A percentile compares a stretch with the other conserved stretches of the same genome.
Conservation (phyloP, 2,113 vertebrate genomes). For the Sminthopsis crassicaudata region DNA sequence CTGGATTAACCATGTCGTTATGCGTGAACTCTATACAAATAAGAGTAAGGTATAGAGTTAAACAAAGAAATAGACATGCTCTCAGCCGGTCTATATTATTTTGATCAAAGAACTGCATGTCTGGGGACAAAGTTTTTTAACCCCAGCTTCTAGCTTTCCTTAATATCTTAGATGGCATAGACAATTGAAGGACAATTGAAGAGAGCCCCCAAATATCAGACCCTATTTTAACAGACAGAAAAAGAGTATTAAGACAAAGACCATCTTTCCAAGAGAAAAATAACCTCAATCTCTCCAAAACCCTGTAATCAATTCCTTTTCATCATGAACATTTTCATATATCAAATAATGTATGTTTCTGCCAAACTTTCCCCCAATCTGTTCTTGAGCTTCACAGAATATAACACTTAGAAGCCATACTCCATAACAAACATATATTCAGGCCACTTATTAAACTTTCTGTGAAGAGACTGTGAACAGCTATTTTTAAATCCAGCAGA, state of each 20-base stretch:
- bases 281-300: slow-evolving; percentile 53
- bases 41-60: slow-evolving; percentile 40
- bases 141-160: slow-evolving; percentile 41
- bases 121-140: background rate
- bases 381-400: slow-evolving; percentile 67
- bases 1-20: slow-evolving; percentile 56
- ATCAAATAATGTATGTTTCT: slow-evolving; percentile 67
- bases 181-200: slow-evolving; percentile 61
- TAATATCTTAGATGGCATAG: slow-evolving; percentile 52
- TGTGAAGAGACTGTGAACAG: slow-evolving; percentile 75
- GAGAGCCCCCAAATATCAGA: slow-evolving; percentile 45
- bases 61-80: slow-evolving; percentile 54
- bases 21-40: background rate
- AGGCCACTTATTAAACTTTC: slow-evolving; percentile 59
- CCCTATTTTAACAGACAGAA: slow-evolving; percentile 30
- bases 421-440: slow-evolving; percentile 50
- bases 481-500: slow-evolving; percentile 66
- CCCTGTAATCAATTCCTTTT: slow-evolving; percentile 58
- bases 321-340: slow-evolving; percentile 53
- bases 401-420: slow-evolving; percentile 58
- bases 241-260: slow-evolving; percentile 56
- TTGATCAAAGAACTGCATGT: background rate
- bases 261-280: slow-evolving; percentile 59
- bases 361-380: slow-evolving; percentile 61
- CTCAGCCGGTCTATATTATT: slow-evolving; percentile 26